These are phyloP conservation scores for Pimephales promelas DNA, from an alignment of 2,113 vertebrate genomes.

Conservation along the genomic window DNA sequence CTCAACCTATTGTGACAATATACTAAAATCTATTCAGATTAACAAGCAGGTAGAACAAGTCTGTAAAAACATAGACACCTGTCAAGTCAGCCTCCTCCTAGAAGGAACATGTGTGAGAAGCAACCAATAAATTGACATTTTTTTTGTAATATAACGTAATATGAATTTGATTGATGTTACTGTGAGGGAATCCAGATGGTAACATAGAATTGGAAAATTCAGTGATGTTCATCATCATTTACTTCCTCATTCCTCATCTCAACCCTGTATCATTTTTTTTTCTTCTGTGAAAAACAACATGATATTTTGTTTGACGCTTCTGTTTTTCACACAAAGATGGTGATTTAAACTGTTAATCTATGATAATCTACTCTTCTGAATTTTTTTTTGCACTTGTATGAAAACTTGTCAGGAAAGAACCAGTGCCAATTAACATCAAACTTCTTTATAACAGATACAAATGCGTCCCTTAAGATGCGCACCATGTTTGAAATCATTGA, in stretches of 20 bases:
- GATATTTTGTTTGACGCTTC: too few species aligned
- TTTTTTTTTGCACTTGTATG: too few species aligned
- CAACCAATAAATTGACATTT: background rate
- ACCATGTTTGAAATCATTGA: too few species aligned
- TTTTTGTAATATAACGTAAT: background rate
- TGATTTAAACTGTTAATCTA: too few species aligned
- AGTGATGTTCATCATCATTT: background rate
- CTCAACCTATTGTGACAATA: conserved; percentile 10
- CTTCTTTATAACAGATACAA: too few species aligned
- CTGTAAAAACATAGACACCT: conserved; percentile 7
- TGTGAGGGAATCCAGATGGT: background rate
- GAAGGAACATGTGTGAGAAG: background rate
- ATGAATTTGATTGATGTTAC: background rate
- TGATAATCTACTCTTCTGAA: too few species aligned
- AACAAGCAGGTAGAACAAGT: background rate
- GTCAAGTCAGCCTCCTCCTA: background rate
- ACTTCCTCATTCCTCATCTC: background rate
- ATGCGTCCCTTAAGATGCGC: too few species aligned
- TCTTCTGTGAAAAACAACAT: too few species aligned
- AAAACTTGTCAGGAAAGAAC: too few species aligned
- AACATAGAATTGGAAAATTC: background rate
- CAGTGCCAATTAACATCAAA: too few species aligned
- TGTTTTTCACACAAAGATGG: too few species aligned
- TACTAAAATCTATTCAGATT: background rate
- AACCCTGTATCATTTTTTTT: background rate